Conservation (phyloP, 2,888 invertebrate genomes). For the Melipona bicolor region DNA sequence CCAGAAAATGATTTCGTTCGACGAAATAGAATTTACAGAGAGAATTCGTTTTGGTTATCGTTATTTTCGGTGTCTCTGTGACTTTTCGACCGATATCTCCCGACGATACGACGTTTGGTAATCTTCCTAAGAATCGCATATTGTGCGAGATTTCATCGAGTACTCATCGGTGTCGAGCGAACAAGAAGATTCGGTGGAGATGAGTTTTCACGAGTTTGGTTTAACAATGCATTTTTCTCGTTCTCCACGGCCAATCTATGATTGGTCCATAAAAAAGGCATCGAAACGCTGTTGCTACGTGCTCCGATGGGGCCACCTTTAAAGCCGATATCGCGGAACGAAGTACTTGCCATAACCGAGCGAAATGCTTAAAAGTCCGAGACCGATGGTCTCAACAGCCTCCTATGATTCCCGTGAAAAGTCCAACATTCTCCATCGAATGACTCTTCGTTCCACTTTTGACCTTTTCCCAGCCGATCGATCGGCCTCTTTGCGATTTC, state of each 20-base stretch:
- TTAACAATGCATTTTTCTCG: conserved; percentile 32
- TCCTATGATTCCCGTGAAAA: not conserved
- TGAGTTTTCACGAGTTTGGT: not conserved
- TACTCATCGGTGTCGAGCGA: not conserved
- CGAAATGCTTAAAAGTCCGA: conserved; percentile 24
- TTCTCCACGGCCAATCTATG: not conserved
- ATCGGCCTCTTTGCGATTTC: conserved; percentile 5
- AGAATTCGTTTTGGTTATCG: not conserved
- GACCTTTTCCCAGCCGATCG: conserved; percentile 12
- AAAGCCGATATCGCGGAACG: conserved; percentile 55
- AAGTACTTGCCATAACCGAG: conserved; percentile 21
- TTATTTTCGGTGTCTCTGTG: not conserved
- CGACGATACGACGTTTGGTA: not conserved
- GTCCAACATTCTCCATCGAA: not conserved
- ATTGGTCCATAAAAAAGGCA: conserved; percentile 29
- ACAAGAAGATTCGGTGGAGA: no score
- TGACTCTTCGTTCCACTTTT: conserved; percentile 2
- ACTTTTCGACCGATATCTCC: not conserved
- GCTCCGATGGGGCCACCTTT: conserved; percentile 52
- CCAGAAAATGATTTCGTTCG: not conserved
- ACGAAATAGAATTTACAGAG: no score
- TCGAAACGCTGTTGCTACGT: conserved; percentile 59
- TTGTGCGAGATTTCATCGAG: not conserved
- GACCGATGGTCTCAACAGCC: not conserved
- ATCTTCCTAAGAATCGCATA: not conserved